Base-by-base conservation (phyloP, 1,140 invertebrate species). In the Colletes latitarsis region DNA sequence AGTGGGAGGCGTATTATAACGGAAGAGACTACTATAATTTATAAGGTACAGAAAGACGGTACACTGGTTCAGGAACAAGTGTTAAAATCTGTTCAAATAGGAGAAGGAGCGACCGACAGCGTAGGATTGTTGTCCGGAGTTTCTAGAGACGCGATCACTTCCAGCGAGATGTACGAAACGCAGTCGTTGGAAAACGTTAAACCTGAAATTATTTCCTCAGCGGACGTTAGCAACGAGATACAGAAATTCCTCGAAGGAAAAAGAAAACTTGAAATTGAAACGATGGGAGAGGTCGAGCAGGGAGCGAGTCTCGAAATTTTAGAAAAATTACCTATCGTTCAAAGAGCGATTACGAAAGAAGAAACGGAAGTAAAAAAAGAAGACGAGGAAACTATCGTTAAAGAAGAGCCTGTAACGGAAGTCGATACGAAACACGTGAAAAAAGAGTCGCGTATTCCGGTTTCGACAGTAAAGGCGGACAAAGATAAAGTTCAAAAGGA, bases 381-480 rank as follows among this genome's bases (percentile, higher is more conserved):
- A n/a, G 10, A 19, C 15, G 21, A 14, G 15, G 39, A n/a, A 19
- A 30, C 3, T 52, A 0, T 46, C 0, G 43, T 15, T 1, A 57
- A 57, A 39, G 58, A 21, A n/a, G 14, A 69, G 14, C 17, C 0
- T 0, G 43, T 39, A 30, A 49, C 39, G 12, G 73, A 81, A 1
- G 17, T 15, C 9, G 84, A 84, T 0, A 15, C 58, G 3, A 87
- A 83, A 15, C 41, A 64, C 1, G 9, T 67, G 3, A 92, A 88
- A 58, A 91, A 89, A 39, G 89, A 90, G 75, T 92, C 91, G 14
- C 86, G 86, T 62, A 93, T 93, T 68, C 92, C 92, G 1, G 84
- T 92, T 72, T 89, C 91, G 2, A 75, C 81, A 4, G 64, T 87
- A 5, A 92, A 89, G 70, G 79, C 84, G 8, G 91, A 91, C 0